These are phyloP conservation scores for Calonectris borealis DNA, from an alignment of 2,113 vertebrate genomes.

Conservation along the genomic window DNA sequence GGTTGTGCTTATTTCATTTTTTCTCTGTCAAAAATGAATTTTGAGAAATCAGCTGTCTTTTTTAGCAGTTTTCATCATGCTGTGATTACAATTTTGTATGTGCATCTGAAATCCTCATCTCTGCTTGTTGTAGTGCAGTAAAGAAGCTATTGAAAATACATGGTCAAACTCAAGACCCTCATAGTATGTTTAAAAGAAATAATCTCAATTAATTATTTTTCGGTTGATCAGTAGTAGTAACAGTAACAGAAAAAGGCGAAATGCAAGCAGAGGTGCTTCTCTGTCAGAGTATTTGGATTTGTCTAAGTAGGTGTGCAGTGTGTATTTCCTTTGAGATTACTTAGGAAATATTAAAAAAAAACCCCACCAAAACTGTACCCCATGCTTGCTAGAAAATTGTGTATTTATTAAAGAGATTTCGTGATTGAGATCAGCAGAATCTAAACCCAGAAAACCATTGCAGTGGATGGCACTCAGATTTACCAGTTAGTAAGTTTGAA, in stretches of 20 bases:
- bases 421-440: slow-evolving; percentile 28
- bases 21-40: not conserved
- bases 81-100: not conserved
- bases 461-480: slow-evolving; percentile 18
- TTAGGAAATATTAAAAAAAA: not conserved
- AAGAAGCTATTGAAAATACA: not conserved
- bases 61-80: not conserved
- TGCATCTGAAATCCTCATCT: not conserved
- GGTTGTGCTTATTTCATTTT: not conserved
- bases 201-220: not conserved
- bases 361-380: not conserved
- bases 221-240: not conserved
- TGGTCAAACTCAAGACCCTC: not conserved
- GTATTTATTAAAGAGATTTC: not conserved
- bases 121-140: not conserved
- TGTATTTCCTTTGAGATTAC: not conserved
- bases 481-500: slow-evolving; percentile 55
- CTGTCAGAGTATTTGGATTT: not conserved
- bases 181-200: not conserved
- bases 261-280: not conserved
- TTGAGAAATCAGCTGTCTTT: not conserved
- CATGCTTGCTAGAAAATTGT: not conserved
- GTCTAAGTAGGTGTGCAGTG: not conserved
- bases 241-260: not conserved
- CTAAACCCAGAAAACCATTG: slow-evolving; percentile 36